Evolutionary conservation across 2,797 vertebrate genomes (phyloP).

Genomic region (Macropodus opercularis): DNA sequence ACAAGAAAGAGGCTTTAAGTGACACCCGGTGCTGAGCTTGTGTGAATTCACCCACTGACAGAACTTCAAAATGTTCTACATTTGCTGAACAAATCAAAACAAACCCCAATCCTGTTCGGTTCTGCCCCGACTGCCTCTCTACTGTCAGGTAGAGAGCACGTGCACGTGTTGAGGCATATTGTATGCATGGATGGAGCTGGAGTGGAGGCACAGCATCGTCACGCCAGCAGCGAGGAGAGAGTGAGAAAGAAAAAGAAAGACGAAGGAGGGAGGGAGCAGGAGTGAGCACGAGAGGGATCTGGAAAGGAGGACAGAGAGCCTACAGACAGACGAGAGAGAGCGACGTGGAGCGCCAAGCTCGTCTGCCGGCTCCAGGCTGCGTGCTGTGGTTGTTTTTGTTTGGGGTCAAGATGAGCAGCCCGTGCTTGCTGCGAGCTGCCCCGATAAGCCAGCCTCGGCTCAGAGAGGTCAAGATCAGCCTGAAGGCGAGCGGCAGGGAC

Average conservation of each 20-base stretch:
- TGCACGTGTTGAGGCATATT: constrained; percentile 63
- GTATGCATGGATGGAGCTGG: constrained; percentile 77
- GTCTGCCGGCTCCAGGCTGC: constrained; percentile 52
- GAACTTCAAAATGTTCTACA: constrained; percentile 29
- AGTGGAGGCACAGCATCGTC: constrained; percentile 68
- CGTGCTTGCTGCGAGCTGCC: constrained; percentile 78
- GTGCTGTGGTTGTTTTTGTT: constrained; percentile 44
- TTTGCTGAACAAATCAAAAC: too few relatives aligned
- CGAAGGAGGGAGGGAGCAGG: constrained; percentile 41
- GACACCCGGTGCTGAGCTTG: constrained; percentile 53
- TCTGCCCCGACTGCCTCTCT: constrained; percentile 52
- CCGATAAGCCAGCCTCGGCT: constrained; percentile 79
- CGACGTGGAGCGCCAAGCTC: constrained; percentile 66
- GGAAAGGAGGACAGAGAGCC: constrained; percentile 74
- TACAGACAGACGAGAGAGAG: constrained; percentile 67
- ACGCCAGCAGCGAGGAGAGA: constrained; percentile 59
- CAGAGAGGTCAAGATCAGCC: constrained; percentile 81
- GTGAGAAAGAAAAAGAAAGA: constrained; percentile 35
- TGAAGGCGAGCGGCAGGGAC: constrained; percentile 79
- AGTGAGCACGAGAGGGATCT: constrained; percentile 63
- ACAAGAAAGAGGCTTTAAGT: constrained; percentile 36
- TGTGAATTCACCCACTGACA: constrained; percentile 32
- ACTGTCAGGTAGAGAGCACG: constrained; percentile 41
- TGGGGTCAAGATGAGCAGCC: constrained; percentile 82
- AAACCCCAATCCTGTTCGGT: too few relatives aligned